Evolutionary conservation across 2,113 vertebrate genomes (phyloP).

Genomic region (Brachionichthys hirsutus): DNA sequence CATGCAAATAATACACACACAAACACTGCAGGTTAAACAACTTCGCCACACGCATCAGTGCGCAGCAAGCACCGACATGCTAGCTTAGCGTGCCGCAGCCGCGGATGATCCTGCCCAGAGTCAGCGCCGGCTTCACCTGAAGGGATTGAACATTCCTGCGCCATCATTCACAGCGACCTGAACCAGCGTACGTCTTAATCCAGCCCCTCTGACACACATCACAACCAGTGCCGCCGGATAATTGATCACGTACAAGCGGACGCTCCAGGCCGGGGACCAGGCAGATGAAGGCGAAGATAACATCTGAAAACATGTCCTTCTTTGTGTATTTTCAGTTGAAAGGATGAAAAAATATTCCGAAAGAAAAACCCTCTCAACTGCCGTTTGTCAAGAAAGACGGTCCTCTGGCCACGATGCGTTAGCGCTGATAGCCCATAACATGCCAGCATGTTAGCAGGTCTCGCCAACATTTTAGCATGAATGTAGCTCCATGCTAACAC

Average conservation of each 20-base stretch:
- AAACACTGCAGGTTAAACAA: slow-evolving; percentile 6
- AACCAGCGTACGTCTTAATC: slow-evolving; percentile 41
- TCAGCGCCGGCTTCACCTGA: slow-evolving; percentile 30
- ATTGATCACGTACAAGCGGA: slow-evolving; percentile 19
- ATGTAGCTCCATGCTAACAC: too few species aligned
- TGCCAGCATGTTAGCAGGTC: too few species aligned
- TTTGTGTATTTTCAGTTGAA: neutral
- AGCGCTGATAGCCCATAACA: too few species aligned
- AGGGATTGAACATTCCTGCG: slow-evolving; percentile 50
- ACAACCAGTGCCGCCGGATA: neutral
- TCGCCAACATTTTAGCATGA: too few species aligned
- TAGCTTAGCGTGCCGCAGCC: neutral
- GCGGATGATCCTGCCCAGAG: neutral
- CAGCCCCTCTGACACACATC: slow-evolving; percentile 9
- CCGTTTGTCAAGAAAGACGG: too few species aligned
- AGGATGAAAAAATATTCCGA: neutral
- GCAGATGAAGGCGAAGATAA: slow-evolving; percentile 20
- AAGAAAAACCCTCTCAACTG: neutral
- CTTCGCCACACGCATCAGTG: neutral
- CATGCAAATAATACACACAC: slow-evolving; percentile 23
- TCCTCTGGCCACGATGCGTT: too few species aligned
- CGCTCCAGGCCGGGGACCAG: slow-evolving; percentile 12
- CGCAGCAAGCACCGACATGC: slow-evolving; percentile 56
- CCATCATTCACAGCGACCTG: slow-evolving; percentile 30
- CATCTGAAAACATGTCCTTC: slow-evolving; percentile 6